Percentiles rank a stretch among this genome's conserved stretches.
These are phyloP conservation scores for Aegithalos caudatus DNA, from an alignment of 2,113 vertebrate species.

Conservation along the genomic window DNA sequence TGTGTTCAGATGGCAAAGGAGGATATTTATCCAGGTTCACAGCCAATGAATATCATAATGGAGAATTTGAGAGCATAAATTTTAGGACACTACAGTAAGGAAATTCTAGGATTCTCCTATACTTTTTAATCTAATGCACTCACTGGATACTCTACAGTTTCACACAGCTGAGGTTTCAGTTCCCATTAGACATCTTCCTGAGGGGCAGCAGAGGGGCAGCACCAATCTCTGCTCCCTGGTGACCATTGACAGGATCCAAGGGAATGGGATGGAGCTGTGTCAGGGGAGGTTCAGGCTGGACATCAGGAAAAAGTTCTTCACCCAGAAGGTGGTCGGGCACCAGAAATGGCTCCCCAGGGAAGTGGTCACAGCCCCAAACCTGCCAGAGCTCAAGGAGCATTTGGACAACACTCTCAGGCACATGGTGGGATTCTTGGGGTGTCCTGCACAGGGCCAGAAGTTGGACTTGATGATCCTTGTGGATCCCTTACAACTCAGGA, in stretches of 20 bases:
- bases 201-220: not conserved
- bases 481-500: not conserved
- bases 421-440: not conserved
- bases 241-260: not conserved
- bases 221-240: not conserved
- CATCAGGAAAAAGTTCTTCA: not conserved
- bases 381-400: not conserved
- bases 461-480: not conserved
- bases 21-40: slow-evolving; percentile 40
- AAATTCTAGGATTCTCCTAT: slow-evolving; percentile 41
- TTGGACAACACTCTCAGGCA: not conserved
- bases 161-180: slow-evolving; percentile 66
- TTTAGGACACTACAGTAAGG: slow-evolving; percentile 44
- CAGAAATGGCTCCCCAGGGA: not conserved
- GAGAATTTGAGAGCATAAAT: slow-evolving; percentile 34
- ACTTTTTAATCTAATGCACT: slow-evolving; percentile 63
- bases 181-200: slow-evolving; percentile 43
- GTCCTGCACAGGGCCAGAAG: not conserved
- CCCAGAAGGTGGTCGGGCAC: not conserved
- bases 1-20: slow-evolving; percentile 56
- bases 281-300: not conserved
- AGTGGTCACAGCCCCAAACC: not conserved
- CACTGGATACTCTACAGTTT: slow-evolving; percentile 69
- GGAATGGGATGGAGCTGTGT: not conserved
- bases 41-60: slow-evolving; percentile 27